phyloP scores from a whole-genome alignment of 1,140 invertebrate species.

The Drosophila lacteicornis region DNA sequence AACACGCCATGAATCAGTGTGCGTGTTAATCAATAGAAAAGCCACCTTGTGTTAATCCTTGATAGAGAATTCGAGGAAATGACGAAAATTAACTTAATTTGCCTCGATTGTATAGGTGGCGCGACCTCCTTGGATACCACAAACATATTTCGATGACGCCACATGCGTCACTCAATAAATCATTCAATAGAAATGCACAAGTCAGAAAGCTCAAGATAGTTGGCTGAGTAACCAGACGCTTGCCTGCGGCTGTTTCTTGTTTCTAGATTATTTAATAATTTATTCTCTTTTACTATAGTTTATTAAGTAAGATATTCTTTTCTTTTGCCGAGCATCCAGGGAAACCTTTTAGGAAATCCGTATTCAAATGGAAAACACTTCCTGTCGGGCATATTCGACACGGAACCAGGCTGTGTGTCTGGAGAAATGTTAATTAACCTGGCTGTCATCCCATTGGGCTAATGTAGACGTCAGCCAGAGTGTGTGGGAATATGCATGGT shows the following conservation, averaged over 20 bases:
- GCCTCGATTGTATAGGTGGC: not conserved
- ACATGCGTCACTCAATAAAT: not conserved
- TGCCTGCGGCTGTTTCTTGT: no score
- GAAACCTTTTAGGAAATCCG: not conserved
- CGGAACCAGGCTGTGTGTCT: slow-evolving; percentile 1
- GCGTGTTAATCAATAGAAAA: slow-evolving; percentile 4
- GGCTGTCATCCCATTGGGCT: slow-evolving; percentile 12
- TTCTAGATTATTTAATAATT: not conserved
- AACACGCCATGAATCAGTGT: slow-evolving; percentile 11
- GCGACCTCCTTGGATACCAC: slow-evolving; percentile 13
- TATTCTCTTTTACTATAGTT: not conserved
- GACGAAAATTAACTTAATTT: slow-evolving; percentile 2
- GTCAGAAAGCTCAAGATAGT: not conserved
- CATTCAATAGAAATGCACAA: not conserved
- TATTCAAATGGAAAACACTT: slow-evolving; percentile 32
- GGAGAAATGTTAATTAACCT: slow-evolving; percentile 29
- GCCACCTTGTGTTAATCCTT: slow-evolving; percentile 14
- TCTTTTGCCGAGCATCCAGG: not conserved
- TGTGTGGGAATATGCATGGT: slow-evolving; percentile 46
- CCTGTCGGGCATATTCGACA: slow-evolving; percentile 16
- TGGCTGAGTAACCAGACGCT: not conserved
- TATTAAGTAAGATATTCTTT: not conserved
- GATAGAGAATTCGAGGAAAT: slow-evolving; percentile 10
- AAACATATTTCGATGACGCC: not conserved
- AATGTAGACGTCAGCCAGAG: slow-evolving; percentile 31